These are phyloP conservation scores for Agriopis marginaria DNA, from an alignment of 2,888 invertebrate genomes.

Conservation along the genomic window DNA sequence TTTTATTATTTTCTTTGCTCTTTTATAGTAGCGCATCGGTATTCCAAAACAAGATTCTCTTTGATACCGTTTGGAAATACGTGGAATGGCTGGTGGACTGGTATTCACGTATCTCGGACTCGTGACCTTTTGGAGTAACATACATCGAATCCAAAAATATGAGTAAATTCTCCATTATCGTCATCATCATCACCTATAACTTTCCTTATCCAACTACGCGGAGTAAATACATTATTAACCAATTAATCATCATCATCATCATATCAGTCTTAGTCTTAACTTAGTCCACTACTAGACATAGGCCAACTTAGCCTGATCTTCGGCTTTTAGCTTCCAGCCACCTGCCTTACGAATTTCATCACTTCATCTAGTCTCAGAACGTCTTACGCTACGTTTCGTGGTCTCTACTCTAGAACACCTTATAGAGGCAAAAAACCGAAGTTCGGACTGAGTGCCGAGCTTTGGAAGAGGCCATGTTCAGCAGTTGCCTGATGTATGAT, in stretches of 20 bases:
- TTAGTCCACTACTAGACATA: neutral
- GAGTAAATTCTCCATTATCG: neutral
- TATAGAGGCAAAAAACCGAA: neutral
- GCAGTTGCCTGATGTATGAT: neutral
- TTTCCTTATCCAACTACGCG: neutral
- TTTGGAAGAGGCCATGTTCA: neutral
- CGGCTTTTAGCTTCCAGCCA: too few species aligned
- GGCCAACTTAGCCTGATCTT: too few species aligned
- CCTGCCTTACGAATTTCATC: too few species aligned
- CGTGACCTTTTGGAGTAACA: neutral
- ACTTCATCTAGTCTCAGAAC: too few species aligned
- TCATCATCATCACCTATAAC: neutral
- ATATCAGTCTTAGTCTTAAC: neutral
- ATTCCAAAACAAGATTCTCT: constrained; percentile 41
- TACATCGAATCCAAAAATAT: neutral
- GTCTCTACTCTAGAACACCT: too few species aligned
- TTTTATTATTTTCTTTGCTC: constrained; percentile 48
- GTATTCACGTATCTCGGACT: constrained; percentile 4
- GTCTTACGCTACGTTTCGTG: too few species aligned
- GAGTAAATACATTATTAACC: too few species aligned
- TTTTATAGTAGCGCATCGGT: constrained; percentile 33
- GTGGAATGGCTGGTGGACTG: constrained; percentile 12
- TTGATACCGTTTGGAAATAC: constrained; percentile 38
- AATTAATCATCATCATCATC: too few species aligned
- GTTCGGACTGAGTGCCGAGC: neutral